phyloP scores from a whole-genome alignment of 2,888 invertebrate genomes.

The Drosophila anceps region DNA sequence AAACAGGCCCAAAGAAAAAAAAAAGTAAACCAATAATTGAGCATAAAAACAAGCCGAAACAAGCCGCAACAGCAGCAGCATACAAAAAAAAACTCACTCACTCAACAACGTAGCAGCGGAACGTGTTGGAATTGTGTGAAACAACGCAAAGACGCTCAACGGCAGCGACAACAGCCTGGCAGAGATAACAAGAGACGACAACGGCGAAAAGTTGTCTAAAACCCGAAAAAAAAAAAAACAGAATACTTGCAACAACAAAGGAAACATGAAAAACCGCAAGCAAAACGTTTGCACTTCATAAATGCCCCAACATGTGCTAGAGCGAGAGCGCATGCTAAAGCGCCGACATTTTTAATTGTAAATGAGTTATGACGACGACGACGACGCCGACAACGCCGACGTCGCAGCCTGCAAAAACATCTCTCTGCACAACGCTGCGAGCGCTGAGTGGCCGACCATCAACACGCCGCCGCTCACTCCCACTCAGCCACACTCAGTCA shows the following conservation, averaged over 20 bases:
- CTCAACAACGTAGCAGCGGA: slow-evolving; percentile 61
- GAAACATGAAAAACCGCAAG: slow-evolving; percentile 81
- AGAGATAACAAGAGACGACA: slow-evolving; percentile 68
- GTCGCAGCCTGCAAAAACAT: slow-evolving; percentile 27
- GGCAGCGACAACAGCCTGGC: slow-evolving; percentile 45
- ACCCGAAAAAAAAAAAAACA: slow-evolving; percentile 32
- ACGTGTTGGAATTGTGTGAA: slow-evolving; percentile 82
- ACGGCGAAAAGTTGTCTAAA: slow-evolving; percentile 75
- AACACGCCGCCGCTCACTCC: slow-evolving; percentile 58
- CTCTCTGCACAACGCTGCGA: slow-evolving; percentile 42
- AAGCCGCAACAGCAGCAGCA: too few species aligned
- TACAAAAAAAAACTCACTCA: slow-evolving; percentile 22
- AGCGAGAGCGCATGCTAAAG: slow-evolving; percentile 58
- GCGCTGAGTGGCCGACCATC: slow-evolving; percentile 76
- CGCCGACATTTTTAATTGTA: slow-evolving; percentile 85
- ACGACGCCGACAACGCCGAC: slow-evolving; percentile 45
- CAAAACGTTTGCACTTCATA: slow-evolving; percentile 84
- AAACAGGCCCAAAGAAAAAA: slow-evolving; percentile 12
- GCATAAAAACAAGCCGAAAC: slow-evolving; percentile 6
- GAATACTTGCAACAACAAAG: slow-evolving; percentile 21
- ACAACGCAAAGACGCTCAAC: slow-evolving; percentile 69
- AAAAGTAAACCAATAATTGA: slow-evolving; percentile 21
- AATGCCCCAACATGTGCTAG: slow-evolving; percentile 61
- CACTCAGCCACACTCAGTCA: slow-evolving; percentile 41
- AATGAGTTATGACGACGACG: slow-evolving; percentile 80